phyloP scores from a whole-genome alignment of 2,888 invertebrate genomes.

The Leucoma salicis region DNA sequence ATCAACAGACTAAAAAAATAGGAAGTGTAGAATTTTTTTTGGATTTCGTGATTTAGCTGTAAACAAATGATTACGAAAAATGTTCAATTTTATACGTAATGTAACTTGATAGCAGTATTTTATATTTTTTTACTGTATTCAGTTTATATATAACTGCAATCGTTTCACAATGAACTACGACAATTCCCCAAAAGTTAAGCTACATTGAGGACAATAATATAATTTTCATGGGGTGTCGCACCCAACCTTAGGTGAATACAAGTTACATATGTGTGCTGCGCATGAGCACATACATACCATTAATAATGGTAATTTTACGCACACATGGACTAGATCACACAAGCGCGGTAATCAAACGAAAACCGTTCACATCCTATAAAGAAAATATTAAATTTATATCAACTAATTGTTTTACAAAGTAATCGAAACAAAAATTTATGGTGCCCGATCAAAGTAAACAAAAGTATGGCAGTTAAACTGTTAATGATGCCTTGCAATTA shows the following conservation, averaged over 20 bases:
- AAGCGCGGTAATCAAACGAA: slow-evolving; percentile 31
- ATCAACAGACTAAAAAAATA: no score
- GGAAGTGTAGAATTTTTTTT: no score
- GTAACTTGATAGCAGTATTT: no score
- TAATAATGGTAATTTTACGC: slow-evolving; percentile 15
- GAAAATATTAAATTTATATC: slow-evolving; percentile 43
- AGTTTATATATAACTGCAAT: no score
- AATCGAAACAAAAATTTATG: no score
- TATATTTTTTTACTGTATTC: no score
- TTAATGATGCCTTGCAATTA: no score
- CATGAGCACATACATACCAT: not conserved
- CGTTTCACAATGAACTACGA: slow-evolving; percentile 17
- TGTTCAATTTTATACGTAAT: no score
- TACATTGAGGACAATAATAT: slow-evolving; percentile 48
- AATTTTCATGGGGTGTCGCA: slow-evolving; percentile 64
- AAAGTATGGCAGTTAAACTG: no score
- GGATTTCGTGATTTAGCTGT: no score
- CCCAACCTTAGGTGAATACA: slow-evolving; percentile 27
- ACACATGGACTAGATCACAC: slow-evolving; percentile 29
- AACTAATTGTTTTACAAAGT: slow-evolving; percentile 32
- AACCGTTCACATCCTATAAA: slow-evolving; percentile 56
- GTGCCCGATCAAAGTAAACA: no score
- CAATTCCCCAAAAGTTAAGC: slow-evolving; percentile 24
- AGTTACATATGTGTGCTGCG: not conserved
- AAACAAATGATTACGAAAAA: no score